Evolutionary conservation across 1,140 invertebrate species (phyloP).

Genomic region (Halyomorpha halys): DNA sequence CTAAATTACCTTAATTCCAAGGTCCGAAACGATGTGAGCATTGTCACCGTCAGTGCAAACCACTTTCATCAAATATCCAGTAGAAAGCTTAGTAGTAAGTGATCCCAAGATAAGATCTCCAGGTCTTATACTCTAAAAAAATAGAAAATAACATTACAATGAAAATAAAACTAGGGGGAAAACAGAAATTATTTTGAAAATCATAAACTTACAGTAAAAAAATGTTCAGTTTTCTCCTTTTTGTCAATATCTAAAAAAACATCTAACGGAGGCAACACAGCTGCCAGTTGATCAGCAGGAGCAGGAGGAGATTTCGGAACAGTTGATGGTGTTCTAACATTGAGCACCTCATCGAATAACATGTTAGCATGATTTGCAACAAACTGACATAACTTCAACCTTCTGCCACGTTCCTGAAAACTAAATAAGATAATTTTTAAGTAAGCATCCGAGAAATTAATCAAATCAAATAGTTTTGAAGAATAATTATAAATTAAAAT

Average conservation of each 20-base stretch:
- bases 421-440: slow-evolving; percentile 36
- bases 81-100: slow-evolving; percentile 57
- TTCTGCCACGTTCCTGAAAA: slow-evolving; percentile 69
- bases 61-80: slow-evolving; percentile 68
- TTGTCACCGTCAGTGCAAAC: slow-evolving; percentile 68
- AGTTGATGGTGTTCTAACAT: slow-evolving; percentile 27
- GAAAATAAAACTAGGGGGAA: background rate
- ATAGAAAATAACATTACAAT: background rate
- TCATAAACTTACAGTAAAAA: slow-evolving; percentile 59
- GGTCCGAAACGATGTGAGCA: slow-evolving; percentile 66
- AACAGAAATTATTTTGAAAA: background rate
- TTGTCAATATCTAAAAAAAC: slow-evolving; percentile 63
- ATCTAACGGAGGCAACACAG: slow-evolving; percentile 75
- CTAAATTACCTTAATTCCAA: slow-evolving; percentile 61
- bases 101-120: slow-evolving; percentile 75
- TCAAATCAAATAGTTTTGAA: too few relatives aligned
- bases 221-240: slow-evolving; percentile 57
- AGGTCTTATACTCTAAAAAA: slow-evolving; percentile 61
- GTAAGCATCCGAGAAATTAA: too few relatives aligned
- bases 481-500: too few relatives aligned
- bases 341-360: slow-evolving; percentile 45
- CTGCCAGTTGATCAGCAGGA: slow-evolving; percentile 55
- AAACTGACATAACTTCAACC: slow-evolving; percentile 73
- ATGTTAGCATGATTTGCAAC: slow-evolving; percentile 63
- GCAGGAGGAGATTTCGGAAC: background rate